These are phyloP conservation scores for Cyclophora punctaria DNA, from an alignment of 2,888 invertebrate species.

Conservation along the genomic window DNA sequence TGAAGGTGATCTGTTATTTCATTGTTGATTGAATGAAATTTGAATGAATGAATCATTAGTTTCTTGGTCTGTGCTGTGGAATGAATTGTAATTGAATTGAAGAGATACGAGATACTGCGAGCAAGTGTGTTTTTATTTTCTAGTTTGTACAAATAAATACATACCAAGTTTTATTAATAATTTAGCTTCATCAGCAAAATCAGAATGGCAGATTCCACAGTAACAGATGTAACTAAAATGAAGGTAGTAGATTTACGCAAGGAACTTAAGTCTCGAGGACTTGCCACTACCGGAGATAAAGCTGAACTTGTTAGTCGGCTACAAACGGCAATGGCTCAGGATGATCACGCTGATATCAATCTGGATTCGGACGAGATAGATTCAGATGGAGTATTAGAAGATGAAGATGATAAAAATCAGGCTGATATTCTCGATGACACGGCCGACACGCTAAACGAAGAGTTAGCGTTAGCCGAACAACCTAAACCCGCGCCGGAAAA, in stretches of 20 bases:
- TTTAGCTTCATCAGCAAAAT: background rate
- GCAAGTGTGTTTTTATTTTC: too few species aligned
- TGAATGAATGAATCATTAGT: too few species aligned
- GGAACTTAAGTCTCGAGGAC: slow-evolving; percentile 85
- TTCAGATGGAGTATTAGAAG: slow-evolving; percentile 67
- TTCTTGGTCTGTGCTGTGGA: too few species aligned
- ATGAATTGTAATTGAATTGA: too few species aligned
- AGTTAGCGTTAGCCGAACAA: slow-evolving; percentile 50
- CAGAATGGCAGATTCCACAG: slow-evolving; percentile 42
- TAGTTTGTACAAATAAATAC: too few species aligned
- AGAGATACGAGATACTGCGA: too few species aligned
- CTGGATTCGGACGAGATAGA: slow-evolving; percentile 71
- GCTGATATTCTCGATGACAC: slow-evolving; percentile 55
- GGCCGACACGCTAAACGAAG: slow-evolving; percentile 57
- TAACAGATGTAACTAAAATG: slow-evolving; percentile 55
- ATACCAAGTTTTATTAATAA: too few species aligned
- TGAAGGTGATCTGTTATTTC: too few species aligned
- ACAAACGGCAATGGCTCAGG: slow-evolving; percentile 73
- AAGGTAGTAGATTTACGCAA: slow-evolving; percentile 90
- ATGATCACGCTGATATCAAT: slow-evolving; percentile 51
- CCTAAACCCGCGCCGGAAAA: slow-evolving; percentile 32
- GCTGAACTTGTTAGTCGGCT: slow-evolving; percentile 85
- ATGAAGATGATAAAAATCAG: slow-evolving; percentile 72
- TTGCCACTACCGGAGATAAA: slow-evolving; percentile 86
- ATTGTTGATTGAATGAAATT: too few species aligned